Evolutionary conservation across 2,113 vertebrate genomes (phyloP).

Genomic region (Corythaeola cristata): DNA sequence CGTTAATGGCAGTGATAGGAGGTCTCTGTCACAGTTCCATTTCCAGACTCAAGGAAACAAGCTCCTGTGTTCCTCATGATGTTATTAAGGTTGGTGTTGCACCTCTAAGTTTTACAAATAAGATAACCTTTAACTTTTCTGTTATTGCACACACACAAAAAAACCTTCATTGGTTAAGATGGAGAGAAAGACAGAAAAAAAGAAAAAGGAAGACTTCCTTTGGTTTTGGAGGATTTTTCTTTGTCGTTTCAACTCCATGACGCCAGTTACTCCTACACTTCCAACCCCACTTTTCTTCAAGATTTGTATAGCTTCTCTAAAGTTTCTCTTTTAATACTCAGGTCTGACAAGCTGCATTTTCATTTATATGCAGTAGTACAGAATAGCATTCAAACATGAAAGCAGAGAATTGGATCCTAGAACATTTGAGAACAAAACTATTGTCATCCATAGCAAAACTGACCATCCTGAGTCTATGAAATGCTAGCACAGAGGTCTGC

Average conservation of each 20-base stretch:
- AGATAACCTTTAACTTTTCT: neutral
- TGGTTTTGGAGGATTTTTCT: neutral
- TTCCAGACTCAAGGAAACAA: slow-evolving; percentile 96
- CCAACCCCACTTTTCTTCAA: neutral
- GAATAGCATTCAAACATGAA: neutral
- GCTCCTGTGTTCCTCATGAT: slow-evolving; percentile 87
- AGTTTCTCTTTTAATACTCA: neutral
- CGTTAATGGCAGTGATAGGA: slow-evolving; percentile 95
- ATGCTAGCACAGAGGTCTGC: neutral
- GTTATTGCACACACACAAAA: neutral
- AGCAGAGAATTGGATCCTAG: neutral
- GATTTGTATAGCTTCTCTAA: neutral
- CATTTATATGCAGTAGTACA: neutral
- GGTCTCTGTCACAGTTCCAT: slow-evolving; percentile 95
- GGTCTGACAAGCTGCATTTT: neutral
- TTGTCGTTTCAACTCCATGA: neutral
- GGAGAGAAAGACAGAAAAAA: neutral
- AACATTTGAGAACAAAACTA: neutral
- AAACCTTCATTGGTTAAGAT: neutral
- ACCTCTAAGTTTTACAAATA: neutral
- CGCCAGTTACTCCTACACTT: neutral
- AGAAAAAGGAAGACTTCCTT: neutral
- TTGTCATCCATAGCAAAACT: neutral
- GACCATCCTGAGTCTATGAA: neutral
- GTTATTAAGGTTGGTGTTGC: slow-evolving; percentile 87